Evolutionary conservation across 2,888 invertebrate species (phyloP), one percentile per base, ranked within the genome.

Genomic region (Drosophila cognata): DNA sequence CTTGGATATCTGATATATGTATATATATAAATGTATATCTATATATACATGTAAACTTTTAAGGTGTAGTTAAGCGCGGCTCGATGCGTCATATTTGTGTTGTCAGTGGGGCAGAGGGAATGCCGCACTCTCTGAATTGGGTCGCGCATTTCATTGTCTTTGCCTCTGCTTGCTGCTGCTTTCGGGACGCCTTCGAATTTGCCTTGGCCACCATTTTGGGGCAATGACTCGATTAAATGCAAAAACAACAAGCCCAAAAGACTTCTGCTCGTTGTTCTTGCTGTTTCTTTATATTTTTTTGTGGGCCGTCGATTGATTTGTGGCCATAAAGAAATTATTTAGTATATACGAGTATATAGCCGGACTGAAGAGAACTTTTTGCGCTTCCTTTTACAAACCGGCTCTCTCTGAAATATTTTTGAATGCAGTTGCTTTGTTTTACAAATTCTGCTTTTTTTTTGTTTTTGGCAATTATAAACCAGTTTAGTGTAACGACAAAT

Each of bases 181-280:
- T 77, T 71, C 70, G 83, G 88, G 83, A 83, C 69, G 71, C 53
- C 53, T 69, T 56, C 31, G 53, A 41, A 29, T 50, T 64, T 56
- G 55, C 65, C 63, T 74, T 70, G 89, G 78, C 73, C 78, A 74
- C 74, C 82, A 80, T 77, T 89, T 85, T 86, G 77, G 86, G 90
- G 90, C 86, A 86, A 88, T 89, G 90, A 86, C 86, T 90, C 73
- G 87, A 81, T 81, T 83, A 75, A 84, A 57, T 57, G 60, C 67
- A 67, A 52, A 46, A 51, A 61, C 67, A 76, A 63, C 46, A 67
- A 46, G 10, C 18, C 33, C n/a, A 25, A 53, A 41, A 21, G 36
- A 55, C 36, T 52, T n/a, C 35, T 31, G 38, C 25, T 25, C n/a
- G 18, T 61, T 53, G 21, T 64, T 57, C 38, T 58, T 64, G 31